A percentile compares a stretch with the other conserved stretches of the same genome.
Conservation (phyloP, 2,888 invertebrate genomes). For the Eustalomyia histrio region DNA sequence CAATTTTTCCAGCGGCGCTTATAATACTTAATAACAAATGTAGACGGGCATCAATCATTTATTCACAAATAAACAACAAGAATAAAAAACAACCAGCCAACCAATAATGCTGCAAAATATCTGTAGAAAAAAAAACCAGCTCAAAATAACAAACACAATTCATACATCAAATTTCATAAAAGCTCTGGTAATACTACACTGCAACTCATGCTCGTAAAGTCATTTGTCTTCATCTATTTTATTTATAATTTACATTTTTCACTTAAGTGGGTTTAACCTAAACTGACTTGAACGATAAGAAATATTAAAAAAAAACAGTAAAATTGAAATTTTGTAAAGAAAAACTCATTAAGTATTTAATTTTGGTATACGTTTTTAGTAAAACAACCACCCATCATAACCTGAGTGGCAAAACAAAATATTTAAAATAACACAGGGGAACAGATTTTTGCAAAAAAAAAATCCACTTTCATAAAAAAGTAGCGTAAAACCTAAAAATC, state of each 20-base stretch:
- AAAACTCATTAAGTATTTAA: conserved; percentile 17
- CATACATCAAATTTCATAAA: conserved; percentile 52
- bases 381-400: background rate
- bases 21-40: conserved; percentile 26
- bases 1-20: background rate
- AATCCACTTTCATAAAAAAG: too few species aligned
- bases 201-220: conserved; percentile 33
- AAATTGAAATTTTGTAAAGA: conserved; percentile 21
- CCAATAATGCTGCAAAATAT: conserved; percentile 37
- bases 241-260: conserved; percentile 65
- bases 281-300: conserved; percentile 36
- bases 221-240: conserved; percentile 67
- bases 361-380: background rate
- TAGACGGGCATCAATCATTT: conserved; percentile 63
- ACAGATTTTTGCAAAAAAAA: background rate
- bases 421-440: background rate
- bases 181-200: background rate
- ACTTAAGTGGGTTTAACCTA: conserved; percentile 58
- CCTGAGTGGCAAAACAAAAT: background rate
- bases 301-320: conserved; percentile 28
- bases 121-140: background rate
- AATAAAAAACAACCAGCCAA: conserved; percentile 13
- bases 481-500: too few species aligned
- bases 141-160: conserved; percentile 43
- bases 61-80: background rate